phyloP scores from a whole-genome alignment of 2,113 vertebrate genomes.

The Chroicocephalus ridibundus region DNA sequence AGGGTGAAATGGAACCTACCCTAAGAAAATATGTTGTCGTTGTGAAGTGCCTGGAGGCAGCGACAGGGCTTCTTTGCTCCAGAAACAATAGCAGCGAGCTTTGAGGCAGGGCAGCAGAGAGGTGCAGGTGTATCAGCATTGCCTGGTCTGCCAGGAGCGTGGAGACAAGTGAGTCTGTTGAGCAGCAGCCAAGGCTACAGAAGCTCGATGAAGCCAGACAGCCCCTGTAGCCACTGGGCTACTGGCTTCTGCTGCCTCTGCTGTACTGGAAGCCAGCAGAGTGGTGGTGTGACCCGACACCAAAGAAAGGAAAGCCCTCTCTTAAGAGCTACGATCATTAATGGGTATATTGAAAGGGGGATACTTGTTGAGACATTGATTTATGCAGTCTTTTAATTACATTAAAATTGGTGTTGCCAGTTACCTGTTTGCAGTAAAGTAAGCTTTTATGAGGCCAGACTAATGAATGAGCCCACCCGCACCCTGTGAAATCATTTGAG shows the following conservation, averaged over 20 bases:
- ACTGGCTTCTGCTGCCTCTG: neutral
- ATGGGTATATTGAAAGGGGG: neutral
- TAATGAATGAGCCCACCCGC: neutral
- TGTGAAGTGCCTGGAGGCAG: neutral
- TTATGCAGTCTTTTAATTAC: slow-evolving; percentile 11
- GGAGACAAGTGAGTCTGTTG: neutral
- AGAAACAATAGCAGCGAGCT: neutral
- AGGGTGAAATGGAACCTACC: neutral
- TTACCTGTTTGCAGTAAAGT: neutral
- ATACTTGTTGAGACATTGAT: neutral
- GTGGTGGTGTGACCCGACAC: neutral
- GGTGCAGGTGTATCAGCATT: neutral
- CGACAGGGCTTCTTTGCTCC: neutral
- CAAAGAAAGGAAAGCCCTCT: neutral
- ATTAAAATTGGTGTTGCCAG: neutral
- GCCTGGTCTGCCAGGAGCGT: neutral
- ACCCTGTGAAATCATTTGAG: neutral
- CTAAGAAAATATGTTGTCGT: neutral
- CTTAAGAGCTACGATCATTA: neutral
- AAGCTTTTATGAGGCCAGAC: slow-evolving; percentile 10
- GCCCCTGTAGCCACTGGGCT: neutral
- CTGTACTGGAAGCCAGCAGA: neutral
- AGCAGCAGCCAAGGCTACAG: neutral
- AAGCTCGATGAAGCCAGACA: neutral
- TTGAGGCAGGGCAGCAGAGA: neutral